Conservation (phyloP, 2,113 vertebrate genomes). For the Suncus etruscus region DNA sequence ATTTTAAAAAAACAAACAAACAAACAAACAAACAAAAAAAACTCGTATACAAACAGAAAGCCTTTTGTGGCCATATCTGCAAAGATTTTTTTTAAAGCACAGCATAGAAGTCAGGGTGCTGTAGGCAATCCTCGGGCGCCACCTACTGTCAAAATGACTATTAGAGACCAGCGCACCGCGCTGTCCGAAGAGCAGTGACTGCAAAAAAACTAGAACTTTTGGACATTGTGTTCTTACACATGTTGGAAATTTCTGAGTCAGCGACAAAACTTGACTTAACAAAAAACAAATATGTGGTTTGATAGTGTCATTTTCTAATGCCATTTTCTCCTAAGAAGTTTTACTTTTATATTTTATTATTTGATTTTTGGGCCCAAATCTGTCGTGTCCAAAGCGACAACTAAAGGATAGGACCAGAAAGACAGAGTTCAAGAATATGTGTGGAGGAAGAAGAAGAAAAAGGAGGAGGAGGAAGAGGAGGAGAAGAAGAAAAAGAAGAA, state of each 20-base stretch:
- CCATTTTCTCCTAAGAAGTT: neutral
- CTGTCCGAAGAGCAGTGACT: fast-evolving
- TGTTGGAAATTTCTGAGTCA: neutral
- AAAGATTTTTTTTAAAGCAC: too few relatives aligned
- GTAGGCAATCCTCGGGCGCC: conserved; percentile 62
- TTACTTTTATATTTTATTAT: neutral
- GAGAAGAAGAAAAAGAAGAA: too few relatives aligned
- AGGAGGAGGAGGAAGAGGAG: too few relatives aligned
- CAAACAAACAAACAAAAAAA: too few relatives aligned
- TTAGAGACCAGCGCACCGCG: neutral
- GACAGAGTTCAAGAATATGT: too few relatives aligned
- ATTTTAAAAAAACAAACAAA: too few relatives aligned
- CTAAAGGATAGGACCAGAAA: too few relatives aligned
- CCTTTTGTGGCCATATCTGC: too few relatives aligned
- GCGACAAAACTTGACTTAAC: neutral
- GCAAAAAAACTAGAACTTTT: neutral
- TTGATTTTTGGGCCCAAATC: too few relatives aligned
- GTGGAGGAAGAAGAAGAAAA: too few relatives aligned
- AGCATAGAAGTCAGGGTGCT: neutral
- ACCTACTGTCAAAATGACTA: conserved; percentile 64
- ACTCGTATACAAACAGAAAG: too few relatives aligned
- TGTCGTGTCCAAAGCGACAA: too few relatives aligned
- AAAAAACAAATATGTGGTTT: neutral
- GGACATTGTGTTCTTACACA: neutral
- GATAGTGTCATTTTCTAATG: neutral